Base-by-base conservation (phyloP, 2,113 vertebrate genomes). In the Diadophis punctatus region DNA sequence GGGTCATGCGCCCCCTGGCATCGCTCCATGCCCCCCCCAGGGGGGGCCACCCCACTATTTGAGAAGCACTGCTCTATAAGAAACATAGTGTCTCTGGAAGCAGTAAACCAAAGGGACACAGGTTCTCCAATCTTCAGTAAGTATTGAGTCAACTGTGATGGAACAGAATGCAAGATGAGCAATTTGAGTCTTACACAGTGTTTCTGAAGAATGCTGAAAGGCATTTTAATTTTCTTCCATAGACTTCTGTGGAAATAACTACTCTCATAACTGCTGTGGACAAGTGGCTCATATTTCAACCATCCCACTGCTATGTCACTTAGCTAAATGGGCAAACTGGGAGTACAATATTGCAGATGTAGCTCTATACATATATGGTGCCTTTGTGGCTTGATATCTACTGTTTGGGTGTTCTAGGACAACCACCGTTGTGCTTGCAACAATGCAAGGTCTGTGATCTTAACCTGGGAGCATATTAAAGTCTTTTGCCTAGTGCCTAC, bases 291-390 rank as follows among this genome's bases (percentile, higher is more conserved):
- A 5, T 34, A 56, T 46, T 43, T 89, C 58, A 27, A n/a, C 39
- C 14, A 46, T 30, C 56, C 43, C 48, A 49, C 22, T 30, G 8
- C 58, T 55, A 22, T 23, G 18, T 53, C 20, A 8, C 12, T 7
- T 55, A 87, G 43, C 0, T 23, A 14, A 88, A 48, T n/a, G 18
- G 34, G 52, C 0, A 0, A 34, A 86, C 60, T 20, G 0, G 2
- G 9, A 48, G 30, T 0, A 0, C 90, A 93, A 91, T 56, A 85
- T 49, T 49, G 8, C 43, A 53, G 53, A 16, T 52, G 43, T 30
- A 51, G 11, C 48, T 8, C 14, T n/a, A 74, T 34, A 74, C 30
- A 27, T 14, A 12, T 51, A 68, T 14, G 49, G 93, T 25, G 16
- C 16, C 25, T 58, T 46, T 48, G 1, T 23, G 2, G 20, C 51